Evolutionary conservation across 92 coral and sea anemone species (phyloP).

Genomic region (Zoanthus sansibaricus): DNA sequence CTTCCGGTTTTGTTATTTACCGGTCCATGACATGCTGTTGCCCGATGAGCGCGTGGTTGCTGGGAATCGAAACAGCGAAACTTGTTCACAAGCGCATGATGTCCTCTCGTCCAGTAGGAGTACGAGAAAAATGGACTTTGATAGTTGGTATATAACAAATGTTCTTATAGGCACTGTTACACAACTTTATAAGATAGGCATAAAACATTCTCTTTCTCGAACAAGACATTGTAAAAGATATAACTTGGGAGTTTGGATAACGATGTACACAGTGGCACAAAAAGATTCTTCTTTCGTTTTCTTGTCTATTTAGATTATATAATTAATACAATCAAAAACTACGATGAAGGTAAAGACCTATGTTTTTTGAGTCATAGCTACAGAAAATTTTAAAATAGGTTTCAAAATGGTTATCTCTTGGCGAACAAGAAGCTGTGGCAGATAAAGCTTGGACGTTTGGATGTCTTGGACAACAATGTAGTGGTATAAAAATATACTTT

Average conservation of each 20-base stretch:
- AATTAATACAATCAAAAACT: background rate
- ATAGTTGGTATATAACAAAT: too few relatives aligned
- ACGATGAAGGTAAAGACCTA: background rate
- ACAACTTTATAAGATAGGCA: too few relatives aligned
- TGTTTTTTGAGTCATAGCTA: background rate
- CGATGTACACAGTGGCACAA: background rate
- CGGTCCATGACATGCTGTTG: too few relatives aligned
- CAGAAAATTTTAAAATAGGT: too few relatives aligned
- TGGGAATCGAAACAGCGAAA: too few relatives aligned
- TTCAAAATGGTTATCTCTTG: background rate
- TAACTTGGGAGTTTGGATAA: background rate
- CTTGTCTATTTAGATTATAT: background rate
- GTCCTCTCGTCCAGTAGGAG: too few relatives aligned
- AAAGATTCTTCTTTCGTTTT: background rate
- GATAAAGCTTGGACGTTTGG: background rate
- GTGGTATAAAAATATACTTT: too few relatives aligned
- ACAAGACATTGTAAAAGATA: background rate
- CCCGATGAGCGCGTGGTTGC: too few relatives aligned
- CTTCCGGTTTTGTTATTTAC: too few relatives aligned
- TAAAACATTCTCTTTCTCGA: background rate
- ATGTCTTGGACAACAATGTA: too few relatives aligned
- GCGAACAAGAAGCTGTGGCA: background rate
- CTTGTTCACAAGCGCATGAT: too few relatives aligned
- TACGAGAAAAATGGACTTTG: too few relatives aligned
- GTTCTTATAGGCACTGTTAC: background rate